phyloP scores from a whole-genome alignment of 2,888 invertebrate species.

The Bimastos eiseni region DNA sequence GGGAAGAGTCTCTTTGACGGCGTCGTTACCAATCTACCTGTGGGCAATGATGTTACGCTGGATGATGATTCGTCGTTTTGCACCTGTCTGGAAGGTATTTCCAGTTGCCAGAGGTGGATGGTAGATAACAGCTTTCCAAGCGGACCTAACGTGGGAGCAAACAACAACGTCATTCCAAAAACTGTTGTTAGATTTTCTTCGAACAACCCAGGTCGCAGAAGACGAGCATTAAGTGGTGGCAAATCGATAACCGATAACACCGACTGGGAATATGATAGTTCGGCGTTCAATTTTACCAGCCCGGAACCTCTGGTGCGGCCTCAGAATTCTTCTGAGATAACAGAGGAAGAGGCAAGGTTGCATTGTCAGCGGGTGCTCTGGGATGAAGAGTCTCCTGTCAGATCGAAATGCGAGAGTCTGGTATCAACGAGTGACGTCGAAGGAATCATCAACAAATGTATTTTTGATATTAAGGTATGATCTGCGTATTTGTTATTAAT shows the following conservation, averaged over 20 bases:
- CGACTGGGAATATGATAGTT: neutral
- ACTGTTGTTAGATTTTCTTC: neutral
- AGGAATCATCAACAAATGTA: neutral
- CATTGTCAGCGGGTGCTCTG: neutral
- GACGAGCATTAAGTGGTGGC: neutral
- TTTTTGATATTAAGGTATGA: neutral
- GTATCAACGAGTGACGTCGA: neutral
- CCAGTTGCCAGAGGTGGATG: neutral
- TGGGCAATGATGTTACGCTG: neutral
- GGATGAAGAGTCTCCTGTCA: neutral
- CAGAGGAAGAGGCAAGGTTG: neutral
- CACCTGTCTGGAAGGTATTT: neutral
- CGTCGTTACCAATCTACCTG: neutral
- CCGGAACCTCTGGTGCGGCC: too few species aligned
- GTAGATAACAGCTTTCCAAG: neutral
- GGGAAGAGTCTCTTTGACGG: slow-evolving; percentile 8
- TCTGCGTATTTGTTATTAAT: too few species aligned
- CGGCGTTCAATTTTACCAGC: neutral
- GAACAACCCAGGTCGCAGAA: neutral
- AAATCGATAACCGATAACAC: neutral
- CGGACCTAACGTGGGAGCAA: too few species aligned
- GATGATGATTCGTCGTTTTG: neutral
- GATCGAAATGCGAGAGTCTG: neutral
- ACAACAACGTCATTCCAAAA: neutral
- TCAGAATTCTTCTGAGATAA: neutral